These are phyloP conservation scores for Alectoris magna DNA, from an alignment of 2,797 vertebrate genomes.

Conservation along the genomic window DNA sequence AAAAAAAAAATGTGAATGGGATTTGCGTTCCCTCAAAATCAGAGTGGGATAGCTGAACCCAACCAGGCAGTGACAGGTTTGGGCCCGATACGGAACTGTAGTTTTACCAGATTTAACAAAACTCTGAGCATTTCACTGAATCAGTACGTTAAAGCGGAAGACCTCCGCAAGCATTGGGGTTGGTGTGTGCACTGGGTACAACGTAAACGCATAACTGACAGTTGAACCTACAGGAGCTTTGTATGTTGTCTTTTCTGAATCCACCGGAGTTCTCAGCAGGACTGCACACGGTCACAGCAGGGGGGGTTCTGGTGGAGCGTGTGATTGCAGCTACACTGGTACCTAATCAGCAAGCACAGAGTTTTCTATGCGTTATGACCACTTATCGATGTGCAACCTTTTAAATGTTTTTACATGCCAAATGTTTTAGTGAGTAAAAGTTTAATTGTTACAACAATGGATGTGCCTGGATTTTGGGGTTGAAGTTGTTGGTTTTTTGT, in stretches of 20 bases:
- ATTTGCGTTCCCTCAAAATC: not conserved
- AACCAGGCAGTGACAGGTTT: not conserved
- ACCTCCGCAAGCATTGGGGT: not conserved
- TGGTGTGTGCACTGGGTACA: conserved; percentile 7
- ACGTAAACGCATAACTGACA: not conserved
- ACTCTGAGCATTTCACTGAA: not conserved
- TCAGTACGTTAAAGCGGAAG: not conserved
- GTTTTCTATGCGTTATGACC: not conserved
- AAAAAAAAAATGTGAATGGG: not conserved
- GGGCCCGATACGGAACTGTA: not conserved
- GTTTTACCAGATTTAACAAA: not conserved
- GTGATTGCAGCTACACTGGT: accelerated
- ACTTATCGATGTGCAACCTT: not conserved
- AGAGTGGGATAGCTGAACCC: not conserved
- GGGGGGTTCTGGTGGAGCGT: not conserved
- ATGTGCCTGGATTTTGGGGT: not conserved
- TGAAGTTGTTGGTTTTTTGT: not conserved
- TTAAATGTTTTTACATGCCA: not conserved
- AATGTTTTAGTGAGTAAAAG: not conserved
- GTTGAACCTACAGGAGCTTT: not conserved
- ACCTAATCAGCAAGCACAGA: not conserved
- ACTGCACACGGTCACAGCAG: accelerated
- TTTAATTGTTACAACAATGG: not conserved
- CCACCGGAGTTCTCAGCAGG: not conserved
- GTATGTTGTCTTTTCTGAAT: not conserved